Evolutionary conservation across 2,797 vertebrate species (phyloP).

Genomic region (Pteronotus mesoamericanus): DNA sequence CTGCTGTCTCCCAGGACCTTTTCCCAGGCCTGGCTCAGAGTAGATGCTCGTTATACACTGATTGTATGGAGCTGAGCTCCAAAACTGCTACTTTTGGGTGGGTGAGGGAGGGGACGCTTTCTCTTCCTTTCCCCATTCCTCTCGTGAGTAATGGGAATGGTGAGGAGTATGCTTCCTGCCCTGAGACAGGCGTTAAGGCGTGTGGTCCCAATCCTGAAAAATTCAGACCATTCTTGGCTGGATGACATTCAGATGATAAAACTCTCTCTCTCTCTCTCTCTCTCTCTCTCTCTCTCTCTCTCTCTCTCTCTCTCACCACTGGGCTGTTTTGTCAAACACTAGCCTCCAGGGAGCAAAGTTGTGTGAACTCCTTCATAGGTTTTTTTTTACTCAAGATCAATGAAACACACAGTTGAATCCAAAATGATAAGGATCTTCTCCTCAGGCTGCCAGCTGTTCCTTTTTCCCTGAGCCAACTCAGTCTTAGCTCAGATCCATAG

Average conservation of each 20-base stretch:
- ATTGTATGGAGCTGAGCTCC: neutral
- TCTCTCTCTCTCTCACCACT: neutral
- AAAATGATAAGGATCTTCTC: conserved; percentile 2
- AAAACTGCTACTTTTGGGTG: neutral
- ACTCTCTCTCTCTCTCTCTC: neutral
- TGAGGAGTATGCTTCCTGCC: neutral
- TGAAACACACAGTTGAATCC: neutral
- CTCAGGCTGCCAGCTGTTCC: neutral
- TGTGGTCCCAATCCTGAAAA: neutral
- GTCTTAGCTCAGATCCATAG: neutral
- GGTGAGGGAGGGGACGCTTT: neutral
- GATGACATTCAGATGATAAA: neutral
- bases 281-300: neutral
- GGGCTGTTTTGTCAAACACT: neutral
- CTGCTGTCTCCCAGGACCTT: neutral
- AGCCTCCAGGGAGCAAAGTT: neutral
- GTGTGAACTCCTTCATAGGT: neutral
- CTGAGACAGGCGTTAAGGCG: neutral
- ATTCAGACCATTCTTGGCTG: neutral
- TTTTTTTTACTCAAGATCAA: conserved; percentile 31
- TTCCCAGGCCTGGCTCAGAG: neutral
- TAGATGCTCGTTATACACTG: neutral
- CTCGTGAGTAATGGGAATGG: neutral
- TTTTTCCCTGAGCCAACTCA: conserved; percentile 10
- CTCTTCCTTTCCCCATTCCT: neutral